Evolutionary conservation across 2,113 vertebrate species (phyloP), one percentile per base, ranked within the genome.

Genomic region (Tympanuchus pallidicinctus): DNA sequence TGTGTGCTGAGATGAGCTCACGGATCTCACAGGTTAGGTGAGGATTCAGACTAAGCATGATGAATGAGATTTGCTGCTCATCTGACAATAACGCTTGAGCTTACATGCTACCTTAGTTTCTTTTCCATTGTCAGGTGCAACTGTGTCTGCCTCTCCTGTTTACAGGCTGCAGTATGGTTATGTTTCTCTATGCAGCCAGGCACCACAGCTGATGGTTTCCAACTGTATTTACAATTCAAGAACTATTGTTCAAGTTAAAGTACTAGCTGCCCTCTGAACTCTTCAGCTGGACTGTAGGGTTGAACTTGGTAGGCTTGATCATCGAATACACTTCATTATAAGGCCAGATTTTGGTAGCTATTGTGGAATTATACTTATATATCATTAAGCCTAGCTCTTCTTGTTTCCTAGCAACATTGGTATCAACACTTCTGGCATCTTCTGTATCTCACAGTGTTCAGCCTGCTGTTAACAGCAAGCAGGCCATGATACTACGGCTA

Each of bases 71-170:
- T 54, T 36, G 20, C 9, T 10, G 63, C 38, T 71, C 25, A 6
- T 0, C 3, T 20, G 24, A n/a, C 34, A 2, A 3, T 25, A 34
- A 30, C 63, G 16, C 20, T 0, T 19, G 38, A 54, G 38, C 32
- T 77, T 40, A 47, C 4, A 21, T 11, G 42, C 27, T n/a, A 11
- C 24, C 38, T 54, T 9, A 1, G 40, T 43, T 43, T 30, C 2
- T 3, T 2, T 11, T 34, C 42, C 18, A 2, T 4, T 34, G 30
- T 61, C 40, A n/a, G 65, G 27, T 0, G 0, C 16, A 17, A 5
- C 10, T 9, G 48, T 28, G 45, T 57, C 75, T 82, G 83, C 25
- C 13, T 11, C 13, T 12, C 21, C 11, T 3, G 3, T 4, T n/a
- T 13, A 9, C 13, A 42, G n/a, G 40, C 66, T 16, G 13, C 11